phyloP scores from a whole-genome alignment of 2,888 invertebrate genomes.

The Coleophora deauratella region DNA sequence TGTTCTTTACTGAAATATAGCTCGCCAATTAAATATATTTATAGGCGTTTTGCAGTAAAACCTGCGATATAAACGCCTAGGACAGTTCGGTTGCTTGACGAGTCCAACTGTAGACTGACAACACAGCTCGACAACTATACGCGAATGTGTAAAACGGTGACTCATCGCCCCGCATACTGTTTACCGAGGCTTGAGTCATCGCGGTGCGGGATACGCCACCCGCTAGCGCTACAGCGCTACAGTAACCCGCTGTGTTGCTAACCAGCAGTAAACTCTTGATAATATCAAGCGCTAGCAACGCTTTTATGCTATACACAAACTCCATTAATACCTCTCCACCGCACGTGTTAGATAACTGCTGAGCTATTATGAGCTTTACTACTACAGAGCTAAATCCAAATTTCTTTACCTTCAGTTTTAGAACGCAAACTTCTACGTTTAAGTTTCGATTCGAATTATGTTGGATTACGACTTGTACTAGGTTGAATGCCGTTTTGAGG shows the following conservation, averaged over 20 bases:
- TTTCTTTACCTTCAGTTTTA: slow-evolving; percentile 13
- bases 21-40: slow-evolving; percentile 37
- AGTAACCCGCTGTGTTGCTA: slow-evolving; percentile 21
- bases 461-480: slow-evolving; percentile 60
- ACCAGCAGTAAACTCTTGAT: slow-evolving; percentile 23
- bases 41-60: slow-evolving; percentile 60
- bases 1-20: slow-evolving; percentile 37
- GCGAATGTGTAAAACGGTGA: slow-evolving; percentile 75
- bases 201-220: slow-evolving; percentile 38
- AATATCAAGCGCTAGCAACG: slow-evolving; percentile 51
- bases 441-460: slow-evolving; percentile 62
- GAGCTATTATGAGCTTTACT: slow-evolving; percentile 41
- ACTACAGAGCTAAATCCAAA: slow-evolving; percentile 21
- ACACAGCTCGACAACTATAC: slow-evolving; percentile 72
- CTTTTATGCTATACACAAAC: slow-evolving; percentile 44
- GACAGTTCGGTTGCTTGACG: slow-evolving; percentile 58
- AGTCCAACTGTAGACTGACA: slow-evolving; percentile 72
- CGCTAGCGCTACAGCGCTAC: slow-evolving; percentile 57
- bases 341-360: slow-evolving; percentile 55
- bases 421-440: slow-evolving; percentile 69
- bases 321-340: slow-evolving; percentile 72
- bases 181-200: slow-evolving; percentile 74
- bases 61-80: slow-evolving; percentile 64
- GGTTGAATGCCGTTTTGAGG: slow-evolving; percentile 72
- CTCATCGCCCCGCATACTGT: slow-evolving; percentile 75